Percentiles rank a stretch among this genome's conserved stretches.
phyloP scores from a whole-genome alignment of 2,888 invertebrate species.

The Lasius fuliginosus region DNA sequence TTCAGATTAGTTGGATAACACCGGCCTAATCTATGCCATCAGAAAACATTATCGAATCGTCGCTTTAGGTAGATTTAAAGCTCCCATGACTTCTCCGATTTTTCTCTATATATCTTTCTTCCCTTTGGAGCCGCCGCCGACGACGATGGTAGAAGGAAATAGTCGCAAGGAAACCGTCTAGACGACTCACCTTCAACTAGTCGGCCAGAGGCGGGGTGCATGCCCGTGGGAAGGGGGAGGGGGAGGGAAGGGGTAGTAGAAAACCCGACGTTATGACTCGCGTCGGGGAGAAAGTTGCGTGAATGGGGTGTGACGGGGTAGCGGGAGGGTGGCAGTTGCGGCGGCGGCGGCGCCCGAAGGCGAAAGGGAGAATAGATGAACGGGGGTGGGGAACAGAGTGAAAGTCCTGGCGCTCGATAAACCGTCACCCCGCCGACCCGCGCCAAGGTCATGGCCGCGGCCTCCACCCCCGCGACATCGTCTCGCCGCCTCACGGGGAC shows the following conservation, averaged over 20 bases:
- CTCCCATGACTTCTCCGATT: neutral
- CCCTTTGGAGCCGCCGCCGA: neutral
- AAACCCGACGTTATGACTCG: conserved; percentile 70
- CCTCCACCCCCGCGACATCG: conserved; percentile 72
- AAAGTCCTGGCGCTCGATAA: conserved; percentile 85
- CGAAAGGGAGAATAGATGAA: conserved; percentile 81
- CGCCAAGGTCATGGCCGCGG: conserved; percentile 85
- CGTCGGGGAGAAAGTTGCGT: conserved; percentile 76
- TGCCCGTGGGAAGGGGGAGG: conserved; percentile 32
- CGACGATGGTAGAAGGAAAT: conserved; percentile 64
- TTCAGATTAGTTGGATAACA: neutral
- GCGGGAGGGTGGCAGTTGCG: conserved; percentile 59
- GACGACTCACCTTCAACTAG: conserved; percentile 73
- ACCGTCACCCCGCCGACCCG: conserved; percentile 69
- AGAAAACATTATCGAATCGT: neutral
- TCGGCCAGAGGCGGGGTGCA: conserved; percentile 69
- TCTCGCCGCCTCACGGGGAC: conserved; percentile 66
- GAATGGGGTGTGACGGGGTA: conserved; percentile 79
- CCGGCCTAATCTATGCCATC: neutral
- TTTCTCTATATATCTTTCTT: conserved; percentile 3
- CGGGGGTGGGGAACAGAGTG: conserved; percentile 73
- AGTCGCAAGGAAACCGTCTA: conserved; percentile 83
- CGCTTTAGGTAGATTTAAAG: neutral
- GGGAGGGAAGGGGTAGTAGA: conserved; percentile 35
- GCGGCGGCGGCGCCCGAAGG: conserved; percentile 46